These are phyloP conservation scores for Neocloeon triangulifer DNA, from an alignment of 1,140 invertebrate species.

Conservation along the genomic window DNA sequence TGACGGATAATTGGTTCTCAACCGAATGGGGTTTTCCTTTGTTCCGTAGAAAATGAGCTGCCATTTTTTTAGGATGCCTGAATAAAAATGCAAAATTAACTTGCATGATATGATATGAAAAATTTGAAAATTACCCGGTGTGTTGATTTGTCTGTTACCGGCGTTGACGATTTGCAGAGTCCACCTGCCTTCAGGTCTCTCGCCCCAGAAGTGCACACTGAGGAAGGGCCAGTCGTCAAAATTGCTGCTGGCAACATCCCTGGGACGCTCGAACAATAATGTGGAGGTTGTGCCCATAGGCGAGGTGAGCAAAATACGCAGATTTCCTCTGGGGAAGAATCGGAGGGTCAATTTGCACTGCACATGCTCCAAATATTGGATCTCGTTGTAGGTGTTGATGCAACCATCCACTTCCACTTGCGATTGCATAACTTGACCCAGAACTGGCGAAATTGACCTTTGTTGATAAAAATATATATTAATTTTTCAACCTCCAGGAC, in stretches of 20 bases:
- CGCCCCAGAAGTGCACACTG: constrained; percentile 92
- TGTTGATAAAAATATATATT: neutral
- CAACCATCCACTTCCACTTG: constrained; percentile 77
- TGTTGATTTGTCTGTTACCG: constrained; percentile 59
- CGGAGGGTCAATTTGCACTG: constrained; percentile 78
- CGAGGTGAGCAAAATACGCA: constrained; percentile 61
- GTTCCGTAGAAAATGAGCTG: constrained; percentile 85
- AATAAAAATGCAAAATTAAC: constrained; percentile 7
- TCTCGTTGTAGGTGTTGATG: constrained; percentile 61
- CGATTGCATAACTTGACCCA: constrained; percentile 38
- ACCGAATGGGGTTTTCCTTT: constrained; percentile 48
- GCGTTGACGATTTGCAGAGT: constrained; percentile 77
- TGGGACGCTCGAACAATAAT: constrained; percentile 64
- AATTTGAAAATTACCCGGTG: constrained; percentile 28
- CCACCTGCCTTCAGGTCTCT: constrained; percentile 80
- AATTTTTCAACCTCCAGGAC: too few species aligned
- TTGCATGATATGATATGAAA: neutral
- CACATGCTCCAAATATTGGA: constrained; percentile 77
- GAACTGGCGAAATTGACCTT: constrained; percentile 41
- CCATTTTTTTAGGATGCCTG: constrained; percentile 68
- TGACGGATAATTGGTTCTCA: constrained; percentile 18
- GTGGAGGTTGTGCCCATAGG: constrained; percentile 76
- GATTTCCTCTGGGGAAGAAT: constrained; percentile 72
- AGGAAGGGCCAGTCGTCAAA: constrained; percentile 97
- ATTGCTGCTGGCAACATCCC: constrained; percentile 78